Percentiles rank a stretch among this genome's conserved stretches.
These are phyloP conservation scores for Crossoptilon crossoptilon DNA, from an alignment of 2,797 vertebrate genomes.

Conservation along the genomic window DNA sequence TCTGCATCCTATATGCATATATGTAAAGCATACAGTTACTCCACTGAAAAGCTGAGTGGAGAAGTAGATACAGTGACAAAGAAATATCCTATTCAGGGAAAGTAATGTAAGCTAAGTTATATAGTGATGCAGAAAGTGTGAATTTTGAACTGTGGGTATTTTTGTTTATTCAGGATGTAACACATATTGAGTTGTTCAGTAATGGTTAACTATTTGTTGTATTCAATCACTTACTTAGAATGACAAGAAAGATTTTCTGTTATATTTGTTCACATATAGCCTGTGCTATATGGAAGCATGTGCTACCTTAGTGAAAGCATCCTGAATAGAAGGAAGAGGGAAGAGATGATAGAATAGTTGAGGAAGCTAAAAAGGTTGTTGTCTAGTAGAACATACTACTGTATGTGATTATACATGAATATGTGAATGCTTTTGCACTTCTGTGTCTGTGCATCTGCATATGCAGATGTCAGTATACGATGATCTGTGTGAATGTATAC, in stretches of 20 bases:
- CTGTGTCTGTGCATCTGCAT: not conserved
- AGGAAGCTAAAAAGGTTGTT: not conserved
- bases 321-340: not conserved
- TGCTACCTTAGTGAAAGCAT: not conserved
- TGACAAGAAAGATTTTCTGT: not conserved
- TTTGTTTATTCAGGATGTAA: not conserved
- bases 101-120: not conserved
- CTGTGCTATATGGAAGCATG: not conserved
- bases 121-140: not conserved
- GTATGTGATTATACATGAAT: not conserved
- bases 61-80: not conserved
- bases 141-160: not conserved
- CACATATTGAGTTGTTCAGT: not conserved
- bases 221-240: not conserved
- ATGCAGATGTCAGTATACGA: not conserved
- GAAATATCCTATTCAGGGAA: not conserved
- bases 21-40: not conserved
- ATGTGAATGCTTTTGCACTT: accelerated
- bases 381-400: not conserved
- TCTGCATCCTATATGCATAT: not conserved
- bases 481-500: not conserved
- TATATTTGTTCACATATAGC: too few species aligned
- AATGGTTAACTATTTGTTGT: not conserved
- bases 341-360: not conserved
- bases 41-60: not conserved